Conservation (phyloP, 2,113 vertebrate species). For the Pica pica region DNA sequence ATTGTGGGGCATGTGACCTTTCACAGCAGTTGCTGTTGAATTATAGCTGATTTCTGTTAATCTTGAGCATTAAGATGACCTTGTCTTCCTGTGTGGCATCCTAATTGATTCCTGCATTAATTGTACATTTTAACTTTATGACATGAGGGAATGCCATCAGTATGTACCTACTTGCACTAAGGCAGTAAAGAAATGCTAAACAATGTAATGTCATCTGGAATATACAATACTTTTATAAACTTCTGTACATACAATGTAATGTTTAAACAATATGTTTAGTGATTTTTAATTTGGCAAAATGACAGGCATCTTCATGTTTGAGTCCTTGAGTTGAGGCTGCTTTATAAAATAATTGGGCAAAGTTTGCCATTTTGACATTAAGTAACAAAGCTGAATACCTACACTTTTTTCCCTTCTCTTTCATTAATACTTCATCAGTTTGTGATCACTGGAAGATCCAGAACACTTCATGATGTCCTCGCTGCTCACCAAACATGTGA, state of each 20-base stretch:
- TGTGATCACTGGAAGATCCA: not conserved
- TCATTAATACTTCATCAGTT: not conserved
- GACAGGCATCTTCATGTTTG: not conserved
- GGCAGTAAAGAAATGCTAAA: not conserved
- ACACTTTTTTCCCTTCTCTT: not conserved
- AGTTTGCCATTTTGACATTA: not conserved
- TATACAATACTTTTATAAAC: not conserved
- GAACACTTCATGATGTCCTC: not conserved
- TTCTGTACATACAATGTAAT: not conserved
- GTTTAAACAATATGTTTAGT: not conserved
- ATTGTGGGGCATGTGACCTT: not conserved
- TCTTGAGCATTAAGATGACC: not conserved
- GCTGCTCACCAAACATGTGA: not conserved
- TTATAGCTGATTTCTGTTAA: not conserved
- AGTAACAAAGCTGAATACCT: not conserved
- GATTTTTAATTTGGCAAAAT: not conserved
- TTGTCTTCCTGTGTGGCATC: not conserved
- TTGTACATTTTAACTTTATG: not conserved
- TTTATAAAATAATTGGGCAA: not conserved
- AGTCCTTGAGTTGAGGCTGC: not conserved
- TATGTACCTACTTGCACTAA: not conserved
- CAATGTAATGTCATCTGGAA: not conserved
- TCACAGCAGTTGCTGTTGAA: not conserved
- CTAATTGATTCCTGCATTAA: not conserved
- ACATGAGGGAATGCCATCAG: not conserved